Conservation (phyloP, 2,888 invertebrate genomes). For the Drosophila fulvimacula region DNA sequence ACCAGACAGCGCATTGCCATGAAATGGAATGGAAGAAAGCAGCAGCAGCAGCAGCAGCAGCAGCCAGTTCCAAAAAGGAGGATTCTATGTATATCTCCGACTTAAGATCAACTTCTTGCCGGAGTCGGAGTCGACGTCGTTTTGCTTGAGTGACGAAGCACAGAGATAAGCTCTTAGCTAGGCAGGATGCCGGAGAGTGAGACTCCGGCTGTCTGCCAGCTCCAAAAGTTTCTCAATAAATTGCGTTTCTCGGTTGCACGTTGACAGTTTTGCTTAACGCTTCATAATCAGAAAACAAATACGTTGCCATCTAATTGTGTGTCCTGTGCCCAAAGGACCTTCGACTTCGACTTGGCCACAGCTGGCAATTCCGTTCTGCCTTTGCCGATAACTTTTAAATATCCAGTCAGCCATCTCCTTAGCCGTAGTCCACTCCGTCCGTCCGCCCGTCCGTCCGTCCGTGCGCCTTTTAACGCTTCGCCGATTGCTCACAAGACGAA, state of each 20-base stretch:
- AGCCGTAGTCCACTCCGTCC: constrained; percentile 19
- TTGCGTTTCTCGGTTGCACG: constrained; percentile 77
- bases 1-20: constrained; percentile 35
- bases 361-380: constrained; percentile 56
- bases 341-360: constrained; percentile 48
- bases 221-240: constrained; percentile 82
- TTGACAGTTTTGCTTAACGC: constrained; percentile 84
- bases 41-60: constrained; percentile 15
- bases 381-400: constrained; percentile 61
- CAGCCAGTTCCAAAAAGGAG: background rate
- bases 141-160: constrained; percentile 80
- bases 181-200: constrained; percentile 39
- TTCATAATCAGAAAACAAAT: constrained; percentile 84
- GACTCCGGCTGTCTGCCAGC: constrained; percentile 27
- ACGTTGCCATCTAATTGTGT: constrained; percentile 82
- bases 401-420: constrained; percentile 25
- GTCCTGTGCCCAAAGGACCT: constrained; percentile 41
- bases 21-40: constrained; percentile 17
- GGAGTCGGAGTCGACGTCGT: constrained; percentile 42
- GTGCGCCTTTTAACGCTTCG: constrained; percentile 82
- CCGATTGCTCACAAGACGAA: constrained; percentile 83
- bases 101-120: constrained; percentile 76
- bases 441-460: constrained; percentile 8
- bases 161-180: constrained; percentile 72
- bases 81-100: constrained; percentile 50